Base-by-base conservation (phyloP, 2,113 vertebrate species). In the Hystrix brachyura region DNA sequence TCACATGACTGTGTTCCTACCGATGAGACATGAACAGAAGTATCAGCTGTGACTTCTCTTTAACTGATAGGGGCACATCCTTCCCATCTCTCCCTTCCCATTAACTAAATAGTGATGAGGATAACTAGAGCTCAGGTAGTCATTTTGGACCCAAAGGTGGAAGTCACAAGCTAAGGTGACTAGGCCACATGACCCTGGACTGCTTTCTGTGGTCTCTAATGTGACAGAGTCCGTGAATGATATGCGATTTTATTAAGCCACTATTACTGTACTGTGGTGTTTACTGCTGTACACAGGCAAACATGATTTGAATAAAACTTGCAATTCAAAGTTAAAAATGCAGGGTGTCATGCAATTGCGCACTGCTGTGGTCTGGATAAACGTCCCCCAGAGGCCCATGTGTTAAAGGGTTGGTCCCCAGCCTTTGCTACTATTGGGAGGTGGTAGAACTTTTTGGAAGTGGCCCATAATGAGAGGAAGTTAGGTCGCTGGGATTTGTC, bases 1-100 rank as follows among this genome's bases (percentile, higher is more conserved):
- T 74, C 29, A 8, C 46, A 46, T 67, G 83, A 91, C 43, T 48
- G 1, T 90, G 46, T 57, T 81, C 29, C 83, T 46, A 48, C 34
- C 19, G 27, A 3, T 90, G 80, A 86, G 46, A 84, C 48, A 57
- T 25, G 67, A 82, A 67, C 29, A 69, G 65, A 95, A 72, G 69
- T 95, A 8, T 62, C 60, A 90, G 46, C n/a, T 90, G 15, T 59
- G 60, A 82, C 48, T 81, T 94, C 88, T 76, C 80, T 55, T 90
- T 80, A 69, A 74, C 59, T 27, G 32, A 27, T 48, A 21, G 38
- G 59, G 13, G 1, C 53, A 15, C 7, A 23, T 9, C n/a, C 48
- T 81, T 74, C 62, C 64, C 17, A n/a, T n/a, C 60, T 79, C 55
- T 69, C 21, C 59, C 43, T 80, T 80, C 65, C 53, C 43, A 3